Base-by-base conservation (phyloP, 1,140 invertebrate genomes). In the Ylistrum balloti region DNA sequence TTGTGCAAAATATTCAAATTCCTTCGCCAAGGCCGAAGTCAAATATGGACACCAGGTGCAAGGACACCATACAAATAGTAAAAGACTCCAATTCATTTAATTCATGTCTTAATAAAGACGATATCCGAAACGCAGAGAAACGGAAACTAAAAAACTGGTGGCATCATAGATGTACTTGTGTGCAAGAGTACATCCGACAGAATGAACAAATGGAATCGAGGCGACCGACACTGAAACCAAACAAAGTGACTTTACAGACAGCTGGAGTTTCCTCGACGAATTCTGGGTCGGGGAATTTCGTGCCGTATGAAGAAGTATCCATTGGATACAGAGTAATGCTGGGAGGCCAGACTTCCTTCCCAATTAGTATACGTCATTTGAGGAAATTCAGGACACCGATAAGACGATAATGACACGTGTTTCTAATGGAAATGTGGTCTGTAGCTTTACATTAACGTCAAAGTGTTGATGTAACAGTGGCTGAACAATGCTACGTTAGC, bases 131-230 rank as follows among this genome's bases (percentile, higher is more conserved):
- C 56, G 56, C 56, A 17, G 56, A 74, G 56, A 74, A 74, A 74
- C 56, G 56, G 56, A 74, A 74, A 28, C 22, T 74, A n/a, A 74
- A 74, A 74, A 74, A 74, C 28, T 74, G 56, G 56, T 74, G 56
- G 56, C 56, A 74, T 74, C 56, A 74, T 74, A 74, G 56, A 74
- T 74, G 56, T 11, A n/a, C 56, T 28, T 74, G 56, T 28, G 56
- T 74, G 28, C 56, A 74, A 74, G 56, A 74, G n/a, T 74, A 74
- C 56, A 74, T 74, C 56, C 15, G 56, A 17, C 56, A 74, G 28
- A 74, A 74, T 74, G 56, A 74, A 74, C 56, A 74, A 74, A 74
- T 74, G 56, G 56, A 74, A 74, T 74, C 56, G 7, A 74, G 56
- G 22, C 56, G 56, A 74, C 56, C 56, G 1, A 74, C 56, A 5